Evolutionary conservation across 2,888 invertebrate genomes (phyloP).

Genomic region (Gasteruption jaculator): DNA sequence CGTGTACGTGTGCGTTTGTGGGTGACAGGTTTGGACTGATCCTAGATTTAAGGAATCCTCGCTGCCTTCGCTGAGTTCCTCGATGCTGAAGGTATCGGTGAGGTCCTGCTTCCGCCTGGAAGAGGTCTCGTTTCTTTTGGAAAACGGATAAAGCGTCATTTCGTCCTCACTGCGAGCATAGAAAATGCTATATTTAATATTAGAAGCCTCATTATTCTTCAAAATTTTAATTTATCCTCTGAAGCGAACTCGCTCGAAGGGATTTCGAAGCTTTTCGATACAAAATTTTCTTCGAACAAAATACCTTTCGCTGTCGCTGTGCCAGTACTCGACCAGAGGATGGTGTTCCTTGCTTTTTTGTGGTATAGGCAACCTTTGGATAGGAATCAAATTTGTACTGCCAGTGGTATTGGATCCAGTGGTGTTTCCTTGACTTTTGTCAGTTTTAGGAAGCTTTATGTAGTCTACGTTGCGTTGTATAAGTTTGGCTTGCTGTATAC

Average conservation of each 20-base stretch:
- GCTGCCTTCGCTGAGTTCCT: constrained; percentile 52
- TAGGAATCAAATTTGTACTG: constrained; percentile 41
- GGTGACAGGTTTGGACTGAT: constrained; percentile 36
- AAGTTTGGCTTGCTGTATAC: constrained; percentile 51
- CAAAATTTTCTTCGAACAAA: neutral
- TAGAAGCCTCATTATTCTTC: too few relatives aligned
- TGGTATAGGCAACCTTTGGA: constrained; percentile 49
- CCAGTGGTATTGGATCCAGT: constrained; percentile 29
- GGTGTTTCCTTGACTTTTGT: constrained; percentile 31
- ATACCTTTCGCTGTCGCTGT: constrained; percentile 49
- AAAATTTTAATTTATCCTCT: too few relatives aligned
- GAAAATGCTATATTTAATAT: too few relatives aligned
- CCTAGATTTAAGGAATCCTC: constrained; percentile 47
- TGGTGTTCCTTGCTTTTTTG: constrained; percentile 50
- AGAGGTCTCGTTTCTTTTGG: constrained; percentile 40
- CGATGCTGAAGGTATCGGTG: constrained; percentile 58
- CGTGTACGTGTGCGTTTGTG: constrained; percentile 40
- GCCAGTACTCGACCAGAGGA: constrained; percentile 55
- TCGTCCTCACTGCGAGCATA: constrained; percentile 51
- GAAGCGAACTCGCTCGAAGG: too few relatives aligned
- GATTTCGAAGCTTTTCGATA: too few relatives aligned
- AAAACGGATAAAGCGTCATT: constrained; percentile 50
- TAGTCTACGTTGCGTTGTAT: constrained; percentile 49
- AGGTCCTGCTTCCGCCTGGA: constrained; percentile 53
- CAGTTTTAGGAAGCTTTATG: constrained; percentile 43